Evolutionary conservation across 2,888 invertebrate species (phyloP).

Genomic region (Pristionchus fissidentatus): DNA sequence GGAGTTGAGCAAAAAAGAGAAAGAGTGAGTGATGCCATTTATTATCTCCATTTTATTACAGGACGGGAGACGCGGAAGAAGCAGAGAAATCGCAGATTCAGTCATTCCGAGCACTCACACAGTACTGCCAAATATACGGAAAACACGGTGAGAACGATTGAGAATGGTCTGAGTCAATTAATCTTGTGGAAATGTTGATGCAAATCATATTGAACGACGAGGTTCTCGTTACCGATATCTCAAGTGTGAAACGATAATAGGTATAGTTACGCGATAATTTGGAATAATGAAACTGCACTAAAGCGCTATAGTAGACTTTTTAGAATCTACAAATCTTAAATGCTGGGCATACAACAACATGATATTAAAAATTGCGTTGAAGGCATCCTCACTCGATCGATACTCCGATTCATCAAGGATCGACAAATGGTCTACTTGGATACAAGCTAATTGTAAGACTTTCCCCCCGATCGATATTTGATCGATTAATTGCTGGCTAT

Average conservation of each 20-base stretch:
- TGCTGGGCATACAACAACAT: neutral
- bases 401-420: constrained; percentile 46
- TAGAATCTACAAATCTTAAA: neutral
- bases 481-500: neutral
- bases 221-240: neutral
- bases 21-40: too few relatives aligned
- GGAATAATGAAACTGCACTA: too few relatives aligned
- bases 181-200: too few relatives aligned
- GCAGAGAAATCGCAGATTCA: constrained; percentile 6
- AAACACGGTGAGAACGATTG: constrained; percentile 38
- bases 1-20: too few relatives aligned
- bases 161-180: too few relatives aligned
- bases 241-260: neutral
- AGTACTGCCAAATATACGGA: constrained; percentile 42
- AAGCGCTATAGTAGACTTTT: too few relatives aligned
- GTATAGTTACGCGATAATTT: too few relatives aligned
- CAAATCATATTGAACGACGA: too few relatives aligned
- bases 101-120: constrained; percentile 30
- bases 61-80: neutral
- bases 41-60: too few relatives aligned
- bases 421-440: constrained; percentile 14
- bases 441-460: neutral
- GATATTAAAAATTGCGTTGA: neutral
- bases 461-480: neutral
- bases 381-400: constrained; percentile 44